Evolutionary conservation across 2,797 vertebrate species (phyloP).

Genomic region (Danio jaintianensis): DNA sequence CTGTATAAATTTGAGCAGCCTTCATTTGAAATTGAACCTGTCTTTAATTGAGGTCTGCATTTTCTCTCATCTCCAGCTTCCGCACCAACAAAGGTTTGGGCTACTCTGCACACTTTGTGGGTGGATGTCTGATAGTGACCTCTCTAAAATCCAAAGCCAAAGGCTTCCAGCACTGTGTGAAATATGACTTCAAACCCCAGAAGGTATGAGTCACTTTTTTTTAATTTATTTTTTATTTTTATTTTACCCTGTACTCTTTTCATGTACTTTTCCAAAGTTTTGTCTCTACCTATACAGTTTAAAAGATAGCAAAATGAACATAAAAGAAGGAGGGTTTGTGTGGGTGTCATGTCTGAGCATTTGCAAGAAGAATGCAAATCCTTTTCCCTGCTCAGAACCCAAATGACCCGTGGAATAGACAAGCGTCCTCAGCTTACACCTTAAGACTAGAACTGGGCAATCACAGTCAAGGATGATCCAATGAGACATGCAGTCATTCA

Average conservation of each 20-base stretch:
- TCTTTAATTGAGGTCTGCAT: constrained; percentile 8
- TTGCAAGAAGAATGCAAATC: constrained; percentile 29
- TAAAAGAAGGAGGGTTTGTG: background rate
- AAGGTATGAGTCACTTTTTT: constrained; percentile 81
- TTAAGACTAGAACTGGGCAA: constrained; percentile 13
- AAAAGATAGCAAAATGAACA: constrained; percentile 6
- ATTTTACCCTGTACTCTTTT: background rate
- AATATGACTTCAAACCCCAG: constrained; percentile 98
- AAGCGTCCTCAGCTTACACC: background rate
- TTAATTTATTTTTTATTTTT: too few relatives aligned
- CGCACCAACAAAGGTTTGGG: constrained; percentile 97
- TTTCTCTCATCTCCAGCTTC: constrained; percentile 80
- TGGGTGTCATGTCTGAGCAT: constrained; percentile 1
- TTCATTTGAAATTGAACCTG: background rate
- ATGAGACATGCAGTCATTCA: background rate
- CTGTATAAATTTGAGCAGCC: background rate
- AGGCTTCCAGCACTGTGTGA: constrained; percentile 98
- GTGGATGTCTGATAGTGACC: constrained; percentile 94
- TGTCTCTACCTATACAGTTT: background rate
- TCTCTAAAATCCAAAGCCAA: constrained; percentile 98
- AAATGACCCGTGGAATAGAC: background rate
- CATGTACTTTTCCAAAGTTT: background rate
- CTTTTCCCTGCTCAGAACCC: constrained; percentile 2
- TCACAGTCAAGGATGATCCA: background rate
- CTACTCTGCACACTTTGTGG: constrained; percentile 98